phyloP scores from a whole-genome alignment of 2,113 vertebrate species.

The Cinclus cinclus region DNA sequence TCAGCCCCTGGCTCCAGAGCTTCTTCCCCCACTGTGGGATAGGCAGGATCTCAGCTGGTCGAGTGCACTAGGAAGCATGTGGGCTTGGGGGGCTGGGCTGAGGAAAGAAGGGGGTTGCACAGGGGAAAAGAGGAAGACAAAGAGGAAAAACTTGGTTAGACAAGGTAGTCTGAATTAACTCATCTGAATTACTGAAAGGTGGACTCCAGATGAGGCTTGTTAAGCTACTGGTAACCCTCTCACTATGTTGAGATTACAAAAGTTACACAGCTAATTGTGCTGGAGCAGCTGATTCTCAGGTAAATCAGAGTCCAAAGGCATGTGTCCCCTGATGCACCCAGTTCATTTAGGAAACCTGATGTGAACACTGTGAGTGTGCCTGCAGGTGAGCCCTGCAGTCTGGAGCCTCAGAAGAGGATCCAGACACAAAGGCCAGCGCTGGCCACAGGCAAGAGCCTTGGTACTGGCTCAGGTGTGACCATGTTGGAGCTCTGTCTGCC shows the following conservation, averaged over 20 bases:
- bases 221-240: background rate
- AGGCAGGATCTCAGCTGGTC: background rate
- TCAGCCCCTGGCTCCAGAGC: conserved; percentile 2
- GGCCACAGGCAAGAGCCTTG: background rate
- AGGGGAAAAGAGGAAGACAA: background rate
- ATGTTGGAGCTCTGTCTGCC: background rate
- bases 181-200: background rate
- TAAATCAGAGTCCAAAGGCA: background rate
- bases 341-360: background rate
- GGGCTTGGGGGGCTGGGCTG: conserved; percentile 9
- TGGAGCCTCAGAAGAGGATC: background rate
- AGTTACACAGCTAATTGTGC: background rate
- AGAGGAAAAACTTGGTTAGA: background rate
- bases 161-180: background rate
- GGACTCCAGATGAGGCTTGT: background rate
- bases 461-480: background rate
- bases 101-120: background rate
- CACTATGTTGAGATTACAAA: background rate
- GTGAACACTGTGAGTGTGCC: background rate
- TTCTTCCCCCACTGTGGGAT: background rate
- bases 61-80: background rate
- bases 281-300: background rate
- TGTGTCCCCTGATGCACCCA: background rate
- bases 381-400: background rate
- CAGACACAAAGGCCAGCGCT: fast-evolving